Percentiles rank a stretch among this genome's conserved stretches.
phyloP scores from a whole-genome alignment of 2,797 vertebrate species.

The Hylomyscus alleni region DNA sequence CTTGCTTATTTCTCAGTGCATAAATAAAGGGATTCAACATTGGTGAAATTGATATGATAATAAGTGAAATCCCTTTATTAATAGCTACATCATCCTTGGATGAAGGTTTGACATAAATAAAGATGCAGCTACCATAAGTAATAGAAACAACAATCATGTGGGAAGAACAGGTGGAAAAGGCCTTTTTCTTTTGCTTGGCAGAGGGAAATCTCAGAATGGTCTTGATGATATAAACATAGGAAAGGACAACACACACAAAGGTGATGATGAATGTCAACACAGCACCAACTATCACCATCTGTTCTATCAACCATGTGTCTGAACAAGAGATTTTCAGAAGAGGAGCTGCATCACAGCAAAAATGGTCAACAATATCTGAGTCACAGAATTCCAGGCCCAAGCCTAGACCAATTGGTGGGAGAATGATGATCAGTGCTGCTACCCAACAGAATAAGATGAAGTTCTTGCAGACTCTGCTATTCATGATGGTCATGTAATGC shows the following conservation, averaged over 20 bases:
- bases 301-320: conserved; percentile 68
- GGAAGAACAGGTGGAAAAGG: conserved; percentile 78
- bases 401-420: conserved; percentile 36
- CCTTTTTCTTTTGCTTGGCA: conserved; percentile 68
- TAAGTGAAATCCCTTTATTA: conserved; percentile 78
- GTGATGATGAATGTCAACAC: conserved; percentile 70
- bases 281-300: conserved; percentile 46
- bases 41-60: conserved; percentile 72
- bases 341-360: conserved; percentile 79
- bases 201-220: conserved; percentile 70
- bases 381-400: conserved; percentile 69
- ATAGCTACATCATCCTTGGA: conserved; percentile 63
- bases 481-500: conserved; percentile 69
- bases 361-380: conserved; percentile 76
- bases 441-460: conserved; percentile 38
- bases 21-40: conserved; percentile 80
- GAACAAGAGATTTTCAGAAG: conserved; percentile 73
- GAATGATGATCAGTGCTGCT: conserved; percentile 31
- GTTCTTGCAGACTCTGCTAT: neutral
- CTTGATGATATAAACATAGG: conserved; percentile 67
- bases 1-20: conserved; percentile 77
- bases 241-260: conserved; percentile 64
- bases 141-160: conserved; percentile 79
- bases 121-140: conserved; percentile 75
- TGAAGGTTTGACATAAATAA: conserved; percentile 75